phyloP scores from a whole-genome alignment of 2,797 vertebrate species.

The Hydrolagus colliei region DNA sequence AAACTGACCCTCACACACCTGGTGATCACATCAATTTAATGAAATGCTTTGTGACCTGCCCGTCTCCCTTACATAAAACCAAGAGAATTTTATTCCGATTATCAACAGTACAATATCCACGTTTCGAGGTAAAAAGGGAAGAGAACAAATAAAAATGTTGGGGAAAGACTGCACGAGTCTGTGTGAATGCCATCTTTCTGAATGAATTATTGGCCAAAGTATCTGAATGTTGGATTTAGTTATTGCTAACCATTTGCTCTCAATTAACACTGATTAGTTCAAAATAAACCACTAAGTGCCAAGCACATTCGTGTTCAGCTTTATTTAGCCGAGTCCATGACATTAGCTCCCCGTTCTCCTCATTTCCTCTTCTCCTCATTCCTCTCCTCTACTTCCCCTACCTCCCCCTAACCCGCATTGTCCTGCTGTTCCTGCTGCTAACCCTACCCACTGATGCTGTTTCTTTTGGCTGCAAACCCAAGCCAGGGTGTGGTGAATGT shows the following conservation, averaged over 20 bases:
- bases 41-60: neutral
- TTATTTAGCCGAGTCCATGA: slow-evolving; percentile 58
- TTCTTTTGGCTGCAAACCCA: no score
- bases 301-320: neutral
- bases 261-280: neutral
- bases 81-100: neutral
- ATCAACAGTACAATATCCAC: neutral
- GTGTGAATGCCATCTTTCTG: neutral
- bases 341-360: slow-evolving; percentile 27
- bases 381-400: no score
- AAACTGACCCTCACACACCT: neutral
- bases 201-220: neutral
- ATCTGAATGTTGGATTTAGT: neutral
- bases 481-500: no score
- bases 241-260: neutral
- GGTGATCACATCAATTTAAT: neutral
- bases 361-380: no score
- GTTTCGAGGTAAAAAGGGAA: neutral
- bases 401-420: no score
- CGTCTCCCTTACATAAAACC: neutral
- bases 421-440: no score
- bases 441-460: no score
- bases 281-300: neutral
- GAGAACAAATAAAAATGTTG: neutral
- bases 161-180: neutral